A percentile compares a stretch with the other conserved stretches of the same genome.
Conservation (phyloP, 2,113 vertebrate genomes). For the Pterocles gutturalis region DNA sequence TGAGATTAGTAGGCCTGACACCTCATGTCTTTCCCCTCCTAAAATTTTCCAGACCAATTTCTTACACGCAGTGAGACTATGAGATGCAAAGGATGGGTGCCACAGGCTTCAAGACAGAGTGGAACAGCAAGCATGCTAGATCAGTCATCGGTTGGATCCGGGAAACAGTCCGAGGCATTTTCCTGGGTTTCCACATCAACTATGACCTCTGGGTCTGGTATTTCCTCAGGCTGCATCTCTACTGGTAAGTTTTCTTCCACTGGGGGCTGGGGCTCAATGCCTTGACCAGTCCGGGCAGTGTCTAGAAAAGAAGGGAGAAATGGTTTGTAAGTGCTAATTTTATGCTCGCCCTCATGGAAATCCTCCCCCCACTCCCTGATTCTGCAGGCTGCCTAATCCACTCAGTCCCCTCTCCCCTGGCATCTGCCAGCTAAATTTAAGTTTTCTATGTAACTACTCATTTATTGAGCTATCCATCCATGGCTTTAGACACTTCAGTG, state of each 20-base stretch:
- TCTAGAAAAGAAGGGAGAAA: slow-evolving; percentile 24
- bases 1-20: not conserved
- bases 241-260: slow-evolving; percentile 6
- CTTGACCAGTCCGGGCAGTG: not conserved
- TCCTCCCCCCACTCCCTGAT: not conserved
- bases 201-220: slow-evolving; percentile 13
- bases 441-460: not conserved
- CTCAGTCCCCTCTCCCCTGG: not conserved
- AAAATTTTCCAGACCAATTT: not conserved
- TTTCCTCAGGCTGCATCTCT: not conserved
- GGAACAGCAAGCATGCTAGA: not conserved
- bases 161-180: slow-evolving; percentile 25
- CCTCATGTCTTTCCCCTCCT: not conserved
- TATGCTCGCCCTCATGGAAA: not conserved
- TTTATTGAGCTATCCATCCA: not conserved
- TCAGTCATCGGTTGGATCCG: slow-evolving; percentile 44
- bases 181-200: slow-evolving; percentile 23
- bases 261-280: not conserved
- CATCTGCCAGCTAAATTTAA: not conserved
- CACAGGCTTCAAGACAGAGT: not conserved
- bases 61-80: not conserved
- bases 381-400: not conserved
- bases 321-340: not conserved
- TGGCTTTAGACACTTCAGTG: not conserved
- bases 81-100: not conserved